phyloP scores from a whole-genome alignment of 1,140 invertebrate species.

The Aplysia californica region DNA sequence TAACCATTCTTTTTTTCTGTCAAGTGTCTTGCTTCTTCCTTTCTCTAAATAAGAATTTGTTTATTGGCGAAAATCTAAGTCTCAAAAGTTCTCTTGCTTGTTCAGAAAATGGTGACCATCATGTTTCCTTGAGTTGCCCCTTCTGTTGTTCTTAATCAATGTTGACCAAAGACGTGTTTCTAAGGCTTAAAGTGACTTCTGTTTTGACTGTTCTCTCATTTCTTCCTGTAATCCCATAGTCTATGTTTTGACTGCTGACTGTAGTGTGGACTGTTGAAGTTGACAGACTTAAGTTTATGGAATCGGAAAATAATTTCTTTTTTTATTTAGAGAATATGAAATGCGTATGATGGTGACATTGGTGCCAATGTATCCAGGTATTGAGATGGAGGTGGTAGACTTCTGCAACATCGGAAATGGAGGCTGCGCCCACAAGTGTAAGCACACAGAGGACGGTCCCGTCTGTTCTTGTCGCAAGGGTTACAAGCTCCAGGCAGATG shows the following conservation, averaged over 20 bases:
- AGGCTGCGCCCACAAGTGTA: slow-evolving; percentile 69
- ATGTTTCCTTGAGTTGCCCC: neutral
- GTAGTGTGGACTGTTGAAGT: no score
- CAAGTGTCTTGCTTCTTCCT: no score
- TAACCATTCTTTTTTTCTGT: no score
- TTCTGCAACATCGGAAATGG: slow-evolving; percentile 63
- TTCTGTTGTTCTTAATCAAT: neutral
- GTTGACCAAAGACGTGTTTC: neutral
- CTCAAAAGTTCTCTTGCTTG: no score
- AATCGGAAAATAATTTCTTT: no score
- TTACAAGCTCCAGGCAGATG: slow-evolving; percentile 68
- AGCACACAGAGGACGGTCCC: slow-evolving; percentile 65
- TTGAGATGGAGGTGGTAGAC: slow-evolving; percentile 64
- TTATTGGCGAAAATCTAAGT: no score
- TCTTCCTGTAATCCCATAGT: neutral
- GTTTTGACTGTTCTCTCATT: neutral
- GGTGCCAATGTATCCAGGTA: slow-evolving; percentile 32
- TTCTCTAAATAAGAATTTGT: no score
- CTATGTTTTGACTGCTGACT: no score
- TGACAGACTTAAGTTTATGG: no score
- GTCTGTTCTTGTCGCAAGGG: slow-evolving; percentile 70
- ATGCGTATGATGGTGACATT: no score
- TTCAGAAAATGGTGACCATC: no score
- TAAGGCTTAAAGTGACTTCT: neutral
- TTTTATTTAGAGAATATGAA: no score